A percentile compares a stretch with the other conserved stretches of the same genome.
These are phyloP conservation scores for Eucera pruinosa DNA, from an alignment of 2,888 invertebrate genomes.

Conservation along the genomic window DNA sequence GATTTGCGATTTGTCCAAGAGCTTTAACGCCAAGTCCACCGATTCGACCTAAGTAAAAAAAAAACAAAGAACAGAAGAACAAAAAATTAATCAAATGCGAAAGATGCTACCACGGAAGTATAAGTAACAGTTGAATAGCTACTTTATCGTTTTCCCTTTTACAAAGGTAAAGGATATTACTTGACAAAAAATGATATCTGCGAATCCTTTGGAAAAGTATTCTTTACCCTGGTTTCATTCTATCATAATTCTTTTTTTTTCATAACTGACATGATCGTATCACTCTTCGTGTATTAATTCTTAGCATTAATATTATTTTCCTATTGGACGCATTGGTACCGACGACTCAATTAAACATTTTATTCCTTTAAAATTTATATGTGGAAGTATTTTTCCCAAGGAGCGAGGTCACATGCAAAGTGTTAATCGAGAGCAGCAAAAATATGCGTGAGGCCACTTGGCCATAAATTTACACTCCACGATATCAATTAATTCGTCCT, in stretches of 20 bases:
- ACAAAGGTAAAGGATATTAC: too few relatives aligned
- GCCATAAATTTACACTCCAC: constrained; percentile 6
- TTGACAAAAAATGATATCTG: too few relatives aligned
- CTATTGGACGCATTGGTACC: too few relatives aligned
- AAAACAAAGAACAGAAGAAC: constrained; percentile 3
- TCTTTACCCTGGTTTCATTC: too few relatives aligned
- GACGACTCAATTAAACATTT: background rate
- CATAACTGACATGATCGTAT: too few relatives aligned
- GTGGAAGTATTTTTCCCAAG: background rate
- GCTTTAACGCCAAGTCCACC: constrained; percentile 94
- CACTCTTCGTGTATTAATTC: too few relatives aligned
- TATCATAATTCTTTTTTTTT: too few relatives aligned
- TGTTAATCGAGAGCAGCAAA: background rate
- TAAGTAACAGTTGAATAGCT: too few relatives aligned
- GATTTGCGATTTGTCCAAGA: constrained; percentile 94
- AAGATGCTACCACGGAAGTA: too few relatives aligned
- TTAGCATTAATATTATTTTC: too few relatives aligned
- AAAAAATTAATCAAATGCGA: background rate
- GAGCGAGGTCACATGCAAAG: background rate
- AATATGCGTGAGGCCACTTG: background rate
- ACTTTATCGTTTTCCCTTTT: too few relatives aligned
- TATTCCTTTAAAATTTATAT: background rate
- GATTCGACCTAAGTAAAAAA: constrained; percentile 92
- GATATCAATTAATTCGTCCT: constrained; percentile 53
- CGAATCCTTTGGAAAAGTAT: background rate